Evolutionary conservation across 2,113 vertebrate genomes (phyloP).

Genomic region (Xiphophorus couchianus): DNA sequence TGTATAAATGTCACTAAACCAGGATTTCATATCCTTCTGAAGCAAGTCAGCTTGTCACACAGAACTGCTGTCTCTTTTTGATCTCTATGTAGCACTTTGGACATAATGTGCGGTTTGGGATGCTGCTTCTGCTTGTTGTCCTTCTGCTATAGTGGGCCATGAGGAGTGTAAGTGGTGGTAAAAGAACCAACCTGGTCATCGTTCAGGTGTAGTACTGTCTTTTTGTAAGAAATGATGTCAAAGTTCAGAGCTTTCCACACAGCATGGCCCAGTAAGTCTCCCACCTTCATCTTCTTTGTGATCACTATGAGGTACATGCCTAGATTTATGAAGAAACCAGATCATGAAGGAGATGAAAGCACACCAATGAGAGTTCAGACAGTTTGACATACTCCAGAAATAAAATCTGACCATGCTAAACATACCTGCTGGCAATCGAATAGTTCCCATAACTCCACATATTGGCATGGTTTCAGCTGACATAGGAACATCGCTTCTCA

Average conservation of each 20-base stretch:
- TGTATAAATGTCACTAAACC: no score
- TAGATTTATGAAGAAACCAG: conserved; percentile 42
- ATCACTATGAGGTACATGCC: conserved; percentile 94
- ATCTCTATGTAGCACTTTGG: no score
- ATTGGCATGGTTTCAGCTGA: conserved; percentile 89
- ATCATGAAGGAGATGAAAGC: background rate
- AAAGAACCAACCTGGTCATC: conserved; percentile 88
- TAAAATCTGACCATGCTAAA: background rate
- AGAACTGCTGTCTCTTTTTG: no score
- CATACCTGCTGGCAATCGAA: conserved; percentile 92
- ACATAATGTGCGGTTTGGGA: no score
- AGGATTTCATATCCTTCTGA: no score
- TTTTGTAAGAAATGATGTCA: conserved; percentile 95
- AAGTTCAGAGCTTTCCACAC: conserved; percentile 95
- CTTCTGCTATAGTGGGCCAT: no score
- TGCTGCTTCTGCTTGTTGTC: no score
- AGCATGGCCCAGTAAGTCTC: conserved; percentile 89
- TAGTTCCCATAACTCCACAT: conserved; percentile 93
- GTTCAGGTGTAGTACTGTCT: conserved; percentile 94
- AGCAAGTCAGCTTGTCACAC: no score
- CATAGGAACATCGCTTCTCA: conserved; percentile 90
- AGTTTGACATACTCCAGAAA: background rate
- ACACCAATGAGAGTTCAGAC: background rate
- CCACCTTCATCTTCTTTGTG: conserved; percentile 93
- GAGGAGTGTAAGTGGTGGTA: no score